Conservation (phyloP, 2,888 invertebrate species). For the Aspidapion aeneum region DNA sequence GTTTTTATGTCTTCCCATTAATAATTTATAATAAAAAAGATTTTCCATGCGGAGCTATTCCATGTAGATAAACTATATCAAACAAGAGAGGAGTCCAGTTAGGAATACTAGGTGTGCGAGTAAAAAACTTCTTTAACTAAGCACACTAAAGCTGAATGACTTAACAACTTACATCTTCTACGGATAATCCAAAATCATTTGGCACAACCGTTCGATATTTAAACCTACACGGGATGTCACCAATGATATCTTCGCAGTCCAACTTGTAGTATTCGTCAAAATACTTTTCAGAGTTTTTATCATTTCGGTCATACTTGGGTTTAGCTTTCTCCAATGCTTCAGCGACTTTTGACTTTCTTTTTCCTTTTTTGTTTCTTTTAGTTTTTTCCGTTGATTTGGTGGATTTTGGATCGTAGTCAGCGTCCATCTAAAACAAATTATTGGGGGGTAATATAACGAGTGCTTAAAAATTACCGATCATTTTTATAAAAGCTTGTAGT, state of each 20-base stretch:
- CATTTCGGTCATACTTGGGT: constrained; percentile 80
- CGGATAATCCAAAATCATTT: constrained; percentile 86
- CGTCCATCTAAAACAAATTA: constrained; percentile 85
- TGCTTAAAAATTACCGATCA: too few species aligned
- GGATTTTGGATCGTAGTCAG: constrained; percentile 68
- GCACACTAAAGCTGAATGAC: too few species aligned
- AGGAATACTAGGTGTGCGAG: too few species aligned
- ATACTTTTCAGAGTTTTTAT: constrained; percentile 77
- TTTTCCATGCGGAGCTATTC: too few species aligned
- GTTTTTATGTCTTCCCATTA: too few species aligned
- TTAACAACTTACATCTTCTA: constrained; percentile 86
- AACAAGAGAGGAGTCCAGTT: too few species aligned
- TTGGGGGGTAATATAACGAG: too few species aligned
- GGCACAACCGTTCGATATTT: constrained; percentile 87
- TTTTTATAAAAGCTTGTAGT: too few species aligned
- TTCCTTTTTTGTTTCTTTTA: constrained; percentile 55
- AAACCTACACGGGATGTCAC: constrained; percentile 86
- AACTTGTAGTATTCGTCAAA: constrained; percentile 93
- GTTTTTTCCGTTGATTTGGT: constrained; percentile 57
- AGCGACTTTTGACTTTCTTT: constrained; percentile 71
- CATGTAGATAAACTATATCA: too few species aligned
- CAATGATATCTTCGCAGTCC: constrained; percentile 95
- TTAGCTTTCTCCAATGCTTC: constrained; percentile 71
- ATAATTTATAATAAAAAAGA: too few species aligned
- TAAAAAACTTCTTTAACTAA: too few species aligned